These are phyloP conservation scores for Shargacucullia verbasci DNA, from an alignment of 2,888 invertebrate species.

Conservation along the genomic window DNA sequence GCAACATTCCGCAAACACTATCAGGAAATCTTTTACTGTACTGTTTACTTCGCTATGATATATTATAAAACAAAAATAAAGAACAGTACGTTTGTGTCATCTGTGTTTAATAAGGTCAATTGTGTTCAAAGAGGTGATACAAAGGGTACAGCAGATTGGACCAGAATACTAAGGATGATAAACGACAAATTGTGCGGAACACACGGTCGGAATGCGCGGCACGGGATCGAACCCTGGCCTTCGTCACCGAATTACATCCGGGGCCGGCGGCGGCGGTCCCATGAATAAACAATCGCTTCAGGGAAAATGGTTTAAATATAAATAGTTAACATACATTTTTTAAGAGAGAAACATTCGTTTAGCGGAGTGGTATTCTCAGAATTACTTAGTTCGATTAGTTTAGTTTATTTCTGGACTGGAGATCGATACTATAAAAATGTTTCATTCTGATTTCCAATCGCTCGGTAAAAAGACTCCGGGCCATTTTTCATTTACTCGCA, in stretches of 20 bases:
- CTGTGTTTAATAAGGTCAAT: slow-evolving; percentile 27
- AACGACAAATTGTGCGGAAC: slow-evolving; percentile 35
- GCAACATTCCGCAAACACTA: slow-evolving; percentile 11
- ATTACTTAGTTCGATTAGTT: background rate
- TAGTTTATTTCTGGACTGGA: background rate
- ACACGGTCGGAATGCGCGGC: slow-evolving; percentile 24
- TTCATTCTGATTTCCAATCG: no score
- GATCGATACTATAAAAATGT: no score
- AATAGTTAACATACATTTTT: slow-evolving; percentile 11
- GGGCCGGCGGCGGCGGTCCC: slow-evolving; percentile 11
- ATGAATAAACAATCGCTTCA: slow-evolving; percentile 46
- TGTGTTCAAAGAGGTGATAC: slow-evolving; percentile 27
- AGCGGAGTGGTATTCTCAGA: background rate
- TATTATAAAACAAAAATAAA: slow-evolving; percentile 7
- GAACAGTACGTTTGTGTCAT: slow-evolving; percentile 2
- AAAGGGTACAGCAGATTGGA: slow-evolving; percentile 18
- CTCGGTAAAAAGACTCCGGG: no score
- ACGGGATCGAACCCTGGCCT: slow-evolving; percentile 50
- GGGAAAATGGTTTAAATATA: slow-evolving; percentile 34
- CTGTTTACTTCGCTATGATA: slow-evolving; percentile 14
- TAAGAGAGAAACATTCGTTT: slow-evolving; percentile 8
- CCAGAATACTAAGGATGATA: slow-evolving; percentile 40
- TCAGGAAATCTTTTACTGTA: slow-evolving; percentile 11
- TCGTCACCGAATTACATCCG: slow-evolving; percentile 45
- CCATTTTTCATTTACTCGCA: no score